Evolutionary conservation across 1,140 invertebrate genomes (phyloP).

Genomic region (Maniola jurtina): DNA sequence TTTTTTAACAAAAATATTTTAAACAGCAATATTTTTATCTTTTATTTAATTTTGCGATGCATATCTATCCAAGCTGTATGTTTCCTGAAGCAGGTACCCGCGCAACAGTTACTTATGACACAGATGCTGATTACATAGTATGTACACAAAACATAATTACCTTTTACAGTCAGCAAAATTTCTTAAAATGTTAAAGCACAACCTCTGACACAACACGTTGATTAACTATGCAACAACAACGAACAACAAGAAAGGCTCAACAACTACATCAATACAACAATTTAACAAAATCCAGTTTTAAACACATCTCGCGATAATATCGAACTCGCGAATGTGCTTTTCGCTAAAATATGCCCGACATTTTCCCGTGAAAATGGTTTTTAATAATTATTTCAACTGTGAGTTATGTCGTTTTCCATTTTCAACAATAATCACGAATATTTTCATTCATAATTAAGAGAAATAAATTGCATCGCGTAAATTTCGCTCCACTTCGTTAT

Average conservation of each 20-base stretch:
- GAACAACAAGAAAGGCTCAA: slow-evolving; percentile 47
- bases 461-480: slow-evolving; percentile 44
- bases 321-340: neutral
- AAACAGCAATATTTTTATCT: too few species aligned
- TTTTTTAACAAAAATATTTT: too few species aligned
- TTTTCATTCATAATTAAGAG: slow-evolving; percentile 66
- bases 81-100: too few species aligned
- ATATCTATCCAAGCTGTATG: too few species aligned
- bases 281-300: slow-evolving; percentile 13
- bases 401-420: neutral
- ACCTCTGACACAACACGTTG: slow-evolving; percentile 55
- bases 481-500: slow-evolving; percentile 63
- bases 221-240: slow-evolving; percentile 32
- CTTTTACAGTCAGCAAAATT: slow-evolving; percentile 51
- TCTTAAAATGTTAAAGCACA: slow-evolving; percentile 59
- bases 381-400: neutral
- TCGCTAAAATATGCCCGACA: neutral
- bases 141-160: slow-evolving; percentile 37
- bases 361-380: neutral
- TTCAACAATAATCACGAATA: slow-evolving; percentile 12
- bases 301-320: slow-evolving; percentile 8
- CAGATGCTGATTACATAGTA: slow-evolving; percentile 9
- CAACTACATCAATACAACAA: slow-evolving; percentile 26
- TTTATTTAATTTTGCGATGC: too few species aligned
- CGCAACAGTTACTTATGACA: neutral